Conservation (phyloP, 2,113 vertebrate genomes). For the Nannospalax galili region DNA sequence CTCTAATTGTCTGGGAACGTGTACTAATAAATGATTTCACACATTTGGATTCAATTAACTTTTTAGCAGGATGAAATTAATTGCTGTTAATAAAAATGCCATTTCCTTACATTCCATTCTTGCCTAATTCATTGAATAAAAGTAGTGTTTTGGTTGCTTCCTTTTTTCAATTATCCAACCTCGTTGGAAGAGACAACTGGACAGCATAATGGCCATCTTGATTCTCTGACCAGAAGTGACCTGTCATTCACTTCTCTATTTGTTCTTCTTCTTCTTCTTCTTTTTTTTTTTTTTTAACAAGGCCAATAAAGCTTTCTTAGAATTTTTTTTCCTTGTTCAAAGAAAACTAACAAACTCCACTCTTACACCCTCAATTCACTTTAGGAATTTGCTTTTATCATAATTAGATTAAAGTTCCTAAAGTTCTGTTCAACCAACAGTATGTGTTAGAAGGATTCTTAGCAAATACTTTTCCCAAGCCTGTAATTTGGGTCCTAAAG, state of each 20-base stretch:
- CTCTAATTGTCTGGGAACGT: neutral
- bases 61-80: constrained; percentile 38
- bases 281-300: constrained; percentile 34
- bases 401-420: constrained; percentile 81
- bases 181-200: neutral
- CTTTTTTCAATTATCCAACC: neutral
- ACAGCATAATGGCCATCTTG: neutral
- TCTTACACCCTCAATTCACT: neutral
- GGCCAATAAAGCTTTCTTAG: constrained; percentile 6
- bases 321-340: constrained; percentile 15
- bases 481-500: constrained; percentile 83
- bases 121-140: neutral
- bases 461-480: constrained; percentile 79
- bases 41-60: constrained; percentile 38
- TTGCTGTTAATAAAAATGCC: constrained; percentile 29
- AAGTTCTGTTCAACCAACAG: constrained; percentile 62
- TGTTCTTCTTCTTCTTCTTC: too few species aligned
- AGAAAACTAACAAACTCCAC: constrained; percentile 36
- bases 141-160: neutral
- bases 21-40: constrained; percentile 29
- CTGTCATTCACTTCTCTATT: constrained; percentile 15
- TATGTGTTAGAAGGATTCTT: constrained; percentile 73
- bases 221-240: neutral
- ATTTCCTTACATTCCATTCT: neutral
- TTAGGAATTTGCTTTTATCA: constrained; percentile 72